Evolutionary conservation across 2,113 vertebrate species (phyloP).

Genomic region (Malurus melanocephalus): DNA sequence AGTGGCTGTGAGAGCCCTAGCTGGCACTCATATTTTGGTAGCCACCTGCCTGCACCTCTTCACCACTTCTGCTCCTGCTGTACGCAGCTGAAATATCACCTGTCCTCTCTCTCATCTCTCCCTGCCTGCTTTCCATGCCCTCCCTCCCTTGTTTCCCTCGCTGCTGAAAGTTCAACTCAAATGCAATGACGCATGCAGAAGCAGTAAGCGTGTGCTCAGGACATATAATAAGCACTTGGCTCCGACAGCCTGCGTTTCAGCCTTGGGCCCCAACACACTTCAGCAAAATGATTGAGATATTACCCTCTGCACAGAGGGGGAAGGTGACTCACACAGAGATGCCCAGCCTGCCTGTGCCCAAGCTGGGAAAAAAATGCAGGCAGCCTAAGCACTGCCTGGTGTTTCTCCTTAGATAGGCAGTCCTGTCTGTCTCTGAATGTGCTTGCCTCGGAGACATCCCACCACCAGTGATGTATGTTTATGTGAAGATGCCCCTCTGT

Average conservation of each 20-base stretch:
- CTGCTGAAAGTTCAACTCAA: background rate
- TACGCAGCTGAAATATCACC: background rate
- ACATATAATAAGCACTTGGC: background rate
- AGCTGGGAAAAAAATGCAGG: background rate
- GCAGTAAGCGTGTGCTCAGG: background rate
- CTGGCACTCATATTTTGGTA: background rate
- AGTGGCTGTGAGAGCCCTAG: background rate
- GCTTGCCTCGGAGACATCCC: background rate
- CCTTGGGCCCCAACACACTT: background rate
- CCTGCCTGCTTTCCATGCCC: background rate
- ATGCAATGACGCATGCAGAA: background rate
- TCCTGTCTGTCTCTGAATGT: background rate
- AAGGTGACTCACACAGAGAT: background rate
- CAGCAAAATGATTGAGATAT: background rate
- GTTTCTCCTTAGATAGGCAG: background rate
- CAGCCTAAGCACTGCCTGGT: background rate
- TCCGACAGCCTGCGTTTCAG: background rate
- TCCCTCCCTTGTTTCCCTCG: background rate
- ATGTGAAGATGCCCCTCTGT: background rate
- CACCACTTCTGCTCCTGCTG: background rate
- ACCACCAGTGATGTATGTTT: rapidly evolving
- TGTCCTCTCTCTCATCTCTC: background rate
- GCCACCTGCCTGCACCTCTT: background rate
- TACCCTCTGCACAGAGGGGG: background rate
- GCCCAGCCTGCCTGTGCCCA: background rate